Percentiles rank a stretch among this genome's conserved stretches.
Conservation (phyloP, 2,113 vertebrate genomes). For the Ascaphus truei region DNA sequence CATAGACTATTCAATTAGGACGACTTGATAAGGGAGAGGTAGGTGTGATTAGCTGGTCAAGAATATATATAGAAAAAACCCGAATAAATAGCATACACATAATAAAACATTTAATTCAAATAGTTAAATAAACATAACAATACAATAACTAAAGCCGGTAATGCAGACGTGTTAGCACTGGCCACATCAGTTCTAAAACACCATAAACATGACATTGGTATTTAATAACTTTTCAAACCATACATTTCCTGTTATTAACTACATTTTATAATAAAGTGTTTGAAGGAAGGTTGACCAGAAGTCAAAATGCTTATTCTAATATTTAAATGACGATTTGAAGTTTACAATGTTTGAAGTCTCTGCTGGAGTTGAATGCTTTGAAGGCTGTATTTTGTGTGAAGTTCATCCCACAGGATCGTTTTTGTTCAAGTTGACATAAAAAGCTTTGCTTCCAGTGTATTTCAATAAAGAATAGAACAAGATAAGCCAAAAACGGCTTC, state of each 20-base stretch:
- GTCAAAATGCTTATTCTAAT: slow-evolving; percentile 30
- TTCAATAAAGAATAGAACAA: slow-evolving; percentile 10
- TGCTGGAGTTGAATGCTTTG: not conserved
- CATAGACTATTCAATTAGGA: too few relatives aligned
- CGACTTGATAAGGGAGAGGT: too few relatives aligned
- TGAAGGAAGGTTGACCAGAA: slow-evolving; percentile 3
- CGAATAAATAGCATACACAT: too few relatives aligned
- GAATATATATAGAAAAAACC: too few relatives aligned
- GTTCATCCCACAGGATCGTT: slow-evolving; percentile 23
- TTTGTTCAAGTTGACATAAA: slow-evolving; percentile 19
- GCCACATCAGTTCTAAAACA: not conserved
- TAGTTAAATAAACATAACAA: too few relatives aligned
- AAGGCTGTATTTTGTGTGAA: slow-evolving; percentile 9
- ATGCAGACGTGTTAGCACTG: not conserved
- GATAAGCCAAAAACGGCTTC: slow-evolving; percentile 5
- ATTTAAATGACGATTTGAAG: slow-evolving; percentile 28
- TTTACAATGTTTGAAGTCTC: slow-evolving; percentile 10
- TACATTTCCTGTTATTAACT: not conserved
- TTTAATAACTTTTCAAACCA: not conserved
- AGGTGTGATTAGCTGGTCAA: too few relatives aligned
- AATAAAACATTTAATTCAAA: too few relatives aligned
- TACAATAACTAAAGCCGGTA: too few relatives aligned
- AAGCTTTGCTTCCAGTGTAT: slow-evolving; percentile 2
- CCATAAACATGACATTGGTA: too few relatives aligned
- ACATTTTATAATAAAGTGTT: not conserved